Percentiles rank a stretch among this genome's conserved stretches.
Conservation (phyloP, 2,888 invertebrate species). For the Eupithecia tripunctaria region DNA sequence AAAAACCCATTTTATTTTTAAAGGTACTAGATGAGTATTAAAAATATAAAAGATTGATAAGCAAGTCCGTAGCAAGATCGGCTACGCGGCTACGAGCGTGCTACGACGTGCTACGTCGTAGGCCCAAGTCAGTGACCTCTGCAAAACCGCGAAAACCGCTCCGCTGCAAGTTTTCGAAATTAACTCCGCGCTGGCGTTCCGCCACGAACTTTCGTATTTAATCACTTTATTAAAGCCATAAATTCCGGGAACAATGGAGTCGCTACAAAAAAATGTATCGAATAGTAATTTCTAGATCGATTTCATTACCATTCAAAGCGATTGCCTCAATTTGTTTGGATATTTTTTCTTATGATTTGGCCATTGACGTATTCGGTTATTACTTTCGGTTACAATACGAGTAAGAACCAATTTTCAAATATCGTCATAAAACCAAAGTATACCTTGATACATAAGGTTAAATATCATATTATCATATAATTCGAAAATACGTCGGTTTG, state of each 20-base stretch:
- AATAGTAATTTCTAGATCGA: conserved; percentile 62
- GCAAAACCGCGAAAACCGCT: conserved; percentile 58
- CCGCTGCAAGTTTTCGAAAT: conserved; percentile 66
- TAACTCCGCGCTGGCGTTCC: conserved; percentile 67
- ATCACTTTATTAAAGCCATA: conserved; percentile 77
- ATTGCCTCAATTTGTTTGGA: conserved; percentile 18
- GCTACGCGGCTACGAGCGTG: conserved; percentile 30
- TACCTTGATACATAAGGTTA: background rate
- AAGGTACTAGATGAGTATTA: background rate
- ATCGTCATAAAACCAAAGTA: background rate
- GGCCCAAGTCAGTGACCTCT: conserved; percentile 56
- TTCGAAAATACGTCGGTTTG: background rate
- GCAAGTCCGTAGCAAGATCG: conserved; percentile 9
- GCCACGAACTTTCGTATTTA: conserved; percentile 65
- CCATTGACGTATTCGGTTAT: conserved; percentile 15
- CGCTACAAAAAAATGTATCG: conserved; percentile 70
- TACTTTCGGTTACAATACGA: background rate
- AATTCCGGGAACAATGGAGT: conserved; percentile 70
- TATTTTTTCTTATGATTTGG: conserved; percentile 20
- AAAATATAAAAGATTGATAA: background rate
- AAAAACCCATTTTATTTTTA: background rate
- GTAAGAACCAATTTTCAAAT: background rate
- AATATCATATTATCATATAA: background rate
- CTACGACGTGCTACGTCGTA: conserved; percentile 38
- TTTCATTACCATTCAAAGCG: conserved; percentile 19